phyloP scores from a whole-genome alignment of 2,113 vertebrate genomes.

The Cebus imitator region DNA sequence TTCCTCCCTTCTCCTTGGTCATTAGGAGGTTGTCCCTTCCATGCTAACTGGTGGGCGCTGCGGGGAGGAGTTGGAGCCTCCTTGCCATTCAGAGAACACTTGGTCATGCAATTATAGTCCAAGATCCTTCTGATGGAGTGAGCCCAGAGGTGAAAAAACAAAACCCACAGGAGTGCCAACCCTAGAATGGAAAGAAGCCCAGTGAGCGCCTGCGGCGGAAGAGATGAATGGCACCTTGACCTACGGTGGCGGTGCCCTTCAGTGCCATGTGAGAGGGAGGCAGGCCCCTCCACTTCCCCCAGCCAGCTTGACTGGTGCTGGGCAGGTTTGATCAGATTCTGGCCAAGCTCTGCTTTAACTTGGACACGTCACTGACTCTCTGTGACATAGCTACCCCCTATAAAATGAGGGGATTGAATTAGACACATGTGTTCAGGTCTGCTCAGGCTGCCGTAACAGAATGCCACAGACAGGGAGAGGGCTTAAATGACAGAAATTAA shows the following conservation, averaged over 20 bases:
- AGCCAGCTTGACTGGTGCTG: no score
- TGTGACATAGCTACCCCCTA: accelerated
- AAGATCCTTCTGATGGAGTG: no score
- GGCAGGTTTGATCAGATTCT: neutral
- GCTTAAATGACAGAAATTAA: accelerated
- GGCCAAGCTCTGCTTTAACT: neutral
- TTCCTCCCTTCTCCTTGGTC: neutral
- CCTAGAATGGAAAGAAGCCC: neutral
- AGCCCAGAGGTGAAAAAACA: neutral
- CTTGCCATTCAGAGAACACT: neutral
- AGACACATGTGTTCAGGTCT: accelerated
- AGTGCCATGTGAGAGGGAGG: neutral
- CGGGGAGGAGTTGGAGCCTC: neutral
- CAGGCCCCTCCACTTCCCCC: neutral
- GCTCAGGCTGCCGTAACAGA: neutral
- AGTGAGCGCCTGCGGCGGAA: accelerated
- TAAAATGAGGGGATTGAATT: neutral
- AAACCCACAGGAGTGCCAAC: accelerated
- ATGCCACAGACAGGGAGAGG: accelerated
- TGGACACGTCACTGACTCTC: neutral
- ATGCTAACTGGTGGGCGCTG: neutral
- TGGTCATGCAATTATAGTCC: neutral
- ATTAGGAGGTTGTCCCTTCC: neutral
- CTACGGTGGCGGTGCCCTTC: accelerated
- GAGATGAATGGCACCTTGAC: accelerated